Conservation (phyloP, 2,797 vertebrate species). For the Neosilurus mollespiculum region DNA sequence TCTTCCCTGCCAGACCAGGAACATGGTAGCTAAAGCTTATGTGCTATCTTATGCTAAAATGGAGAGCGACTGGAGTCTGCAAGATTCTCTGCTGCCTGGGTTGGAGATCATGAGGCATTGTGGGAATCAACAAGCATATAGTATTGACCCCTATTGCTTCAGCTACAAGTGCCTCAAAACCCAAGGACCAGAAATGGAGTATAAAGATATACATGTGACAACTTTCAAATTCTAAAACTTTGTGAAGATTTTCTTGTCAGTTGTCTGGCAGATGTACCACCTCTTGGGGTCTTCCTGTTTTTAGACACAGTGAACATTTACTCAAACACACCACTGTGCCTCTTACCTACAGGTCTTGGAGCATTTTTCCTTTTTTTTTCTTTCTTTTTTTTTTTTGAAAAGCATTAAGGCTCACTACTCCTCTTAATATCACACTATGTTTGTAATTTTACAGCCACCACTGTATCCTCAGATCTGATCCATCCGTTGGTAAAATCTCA, state of each 20-base stretch:
- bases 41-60: neutral
- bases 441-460: constrained; percentile 50
- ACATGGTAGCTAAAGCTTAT: constrained; percentile 21
- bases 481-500: constrained; percentile 52
- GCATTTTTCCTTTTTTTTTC: constrained; percentile 20
- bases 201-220: constrained; percentile 13
- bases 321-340: constrained; percentile 36
- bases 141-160: constrained; percentile 45
- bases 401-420: neutral
- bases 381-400: constrained; percentile 19
- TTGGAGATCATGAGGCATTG: constrained; percentile 19
- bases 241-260: constrained; percentile 10
- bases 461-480: constrained; percentile 55
- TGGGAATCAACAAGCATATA: constrained; percentile 26
- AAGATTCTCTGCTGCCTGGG: constrained; percentile 33
- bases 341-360: constrained; percentile 28
- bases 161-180: constrained; percentile 72
- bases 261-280: constrained; percentile 19
- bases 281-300: constrained; percentile 40
- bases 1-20: constrained; percentile 33
- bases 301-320: constrained; percentile 31
- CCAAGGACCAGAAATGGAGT: constrained; percentile 69
- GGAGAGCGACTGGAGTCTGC: neutral
- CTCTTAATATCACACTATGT: constrained; percentile 33
- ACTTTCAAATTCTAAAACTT: neutral